Evolutionary conservation across 1,140 invertebrate genomes (phyloP), one percentile per base, ranked within the genome.

Genomic region (Tribolium castaneum): DNA sequence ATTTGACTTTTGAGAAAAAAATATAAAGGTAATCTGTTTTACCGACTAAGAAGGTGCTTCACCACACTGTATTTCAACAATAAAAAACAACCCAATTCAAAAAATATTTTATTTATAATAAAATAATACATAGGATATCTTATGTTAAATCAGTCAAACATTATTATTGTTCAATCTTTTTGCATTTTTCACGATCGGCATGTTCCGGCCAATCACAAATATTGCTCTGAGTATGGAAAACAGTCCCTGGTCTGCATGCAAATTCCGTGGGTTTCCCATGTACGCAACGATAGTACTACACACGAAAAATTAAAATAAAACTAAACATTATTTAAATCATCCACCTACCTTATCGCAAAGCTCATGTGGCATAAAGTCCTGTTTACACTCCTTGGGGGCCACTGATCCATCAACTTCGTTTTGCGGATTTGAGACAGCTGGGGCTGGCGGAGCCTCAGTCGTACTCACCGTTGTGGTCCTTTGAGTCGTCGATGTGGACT

Each of bases 151-250:
- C 59, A 66, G 59, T 66, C 59, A 66, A 34, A 62, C 6, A 3
- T 30, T 14, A n/a, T n/a, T 35, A 3, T 70, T 62, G 16, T 66
- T 80, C 82, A 54, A 74, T 10, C 70, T 81, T 82, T 70, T 82
- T 83, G 79, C 92, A 93, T 78, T 92, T 88, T 6, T 86, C 83
- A 50, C 93, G 90, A 83, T 93, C 89, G 19, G 91, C 91, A 82
- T 93, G 93, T 39, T 90, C 89, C 3, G 94, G 93, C 94, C 94
- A 96, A 86, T 95, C 94, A 84, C 95, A 96, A 12, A 94, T 90
- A 74, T 90, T 90, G 25, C 88, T 89, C 10, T 88, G 84, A 0
- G 89, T 89, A 80, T 95, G 93, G 88, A 93, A 96, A n/a, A 94
- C 90, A 0, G 93, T 92, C 16, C 93, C 93, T 1, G 90, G 87